Evolutionary conservation across 2,888 invertebrate species (phyloP).

Genomic region (Agriopis aurantiaria): DNA sequence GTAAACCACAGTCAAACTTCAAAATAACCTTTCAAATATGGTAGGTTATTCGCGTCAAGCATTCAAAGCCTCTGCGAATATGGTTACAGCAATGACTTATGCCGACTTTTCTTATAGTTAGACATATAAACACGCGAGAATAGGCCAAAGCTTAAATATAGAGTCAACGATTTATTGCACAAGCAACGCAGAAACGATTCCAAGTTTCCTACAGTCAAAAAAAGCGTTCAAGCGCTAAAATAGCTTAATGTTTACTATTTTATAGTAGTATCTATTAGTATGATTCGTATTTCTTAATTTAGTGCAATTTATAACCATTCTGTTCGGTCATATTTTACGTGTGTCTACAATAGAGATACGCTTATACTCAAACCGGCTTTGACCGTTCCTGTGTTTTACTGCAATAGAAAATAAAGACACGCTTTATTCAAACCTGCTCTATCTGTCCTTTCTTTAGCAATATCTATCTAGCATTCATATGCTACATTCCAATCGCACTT

Average conservation of each 20-base stretch:
- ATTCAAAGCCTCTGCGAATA: slow-evolving; percentile 22
- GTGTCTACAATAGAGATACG: background rate
- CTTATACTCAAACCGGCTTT: background rate
- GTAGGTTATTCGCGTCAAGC: slow-evolving; percentile 21
- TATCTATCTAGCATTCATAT: slow-evolving; percentile 26
- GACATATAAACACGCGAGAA: too few species aligned
- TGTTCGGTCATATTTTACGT: background rate
- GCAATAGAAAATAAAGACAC: background rate
- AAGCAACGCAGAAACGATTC: too few species aligned
- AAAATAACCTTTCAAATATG: slow-evolving; percentile 19
- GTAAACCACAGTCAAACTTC: slow-evolving; percentile 11
- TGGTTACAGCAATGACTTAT: slow-evolving; percentile 16
- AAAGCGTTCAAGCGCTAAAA: background rate
- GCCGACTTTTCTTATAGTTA: background rate
- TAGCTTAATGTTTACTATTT: background rate
- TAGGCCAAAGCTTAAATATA: too few species aligned
- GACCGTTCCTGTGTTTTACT: slow-evolving; percentile 7
- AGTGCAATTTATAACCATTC: background rate
- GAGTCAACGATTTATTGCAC: too few species aligned
- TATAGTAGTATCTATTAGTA: too few species aligned
- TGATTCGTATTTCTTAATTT: too few species aligned
- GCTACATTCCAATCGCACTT: slow-evolving; percentile 37
- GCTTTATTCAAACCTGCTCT: slow-evolving; percentile 18
- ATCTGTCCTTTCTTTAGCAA: slow-evolving; percentile 19
- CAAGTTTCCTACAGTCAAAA: too few species aligned